Evolutionary conservation across 2,797 vertebrate genomes (phyloP), one percentile per base, ranked within the genome.

Genomic region (Spea hammondii): DNA sequence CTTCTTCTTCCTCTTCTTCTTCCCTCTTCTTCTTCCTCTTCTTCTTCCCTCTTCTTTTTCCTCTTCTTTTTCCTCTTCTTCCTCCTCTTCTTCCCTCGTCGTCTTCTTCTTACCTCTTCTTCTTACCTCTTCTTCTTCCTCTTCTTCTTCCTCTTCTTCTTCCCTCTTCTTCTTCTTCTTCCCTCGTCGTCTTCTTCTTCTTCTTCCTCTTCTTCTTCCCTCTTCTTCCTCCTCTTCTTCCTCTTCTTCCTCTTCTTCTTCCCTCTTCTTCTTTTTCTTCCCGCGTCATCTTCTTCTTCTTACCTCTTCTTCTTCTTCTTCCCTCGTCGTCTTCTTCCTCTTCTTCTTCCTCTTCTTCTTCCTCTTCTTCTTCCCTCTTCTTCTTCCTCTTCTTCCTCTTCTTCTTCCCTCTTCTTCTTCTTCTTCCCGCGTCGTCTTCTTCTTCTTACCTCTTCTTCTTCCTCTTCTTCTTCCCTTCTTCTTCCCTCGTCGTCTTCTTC

Each of bases 41-140:
- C n/a, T 55, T 13, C 32, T 32, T 53, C 1, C 48, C 0, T 54
- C 12, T 8, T 5, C 11, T n/a, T 55, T 73, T 75, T 84, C n/a
- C n/a, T n/a, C n/a, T n/a, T n/a, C n/a, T n/a, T n/a, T 76, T 85
- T 84, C 66, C n/a, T 62, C n/a, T 6, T 14, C 8, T 13, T 13
- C 59, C 32, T 11, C 13, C n/a, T 62, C 13, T 5, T 62, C n/a
- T 14, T 13, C 13, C n/a, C 12, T 14, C 46, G n/a, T 14, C n/a
- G n/a, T 5, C 13, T 13, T 6, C n/a, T 6, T 14, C n/a, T 13
- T 13, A 5, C 13, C n/a, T 62, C 13, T 6, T 6, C n/a, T 62
- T 13, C 5, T 13, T 14, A 6, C 13, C 59, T 14, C 13, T 13
- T 5, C n/a, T 13, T 62, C n/a, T 62, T 62, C 6, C 12, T 13